Conservation (phyloP, 2,113 vertebrate genomes). For the Stictonetta naevosa region DNA sequence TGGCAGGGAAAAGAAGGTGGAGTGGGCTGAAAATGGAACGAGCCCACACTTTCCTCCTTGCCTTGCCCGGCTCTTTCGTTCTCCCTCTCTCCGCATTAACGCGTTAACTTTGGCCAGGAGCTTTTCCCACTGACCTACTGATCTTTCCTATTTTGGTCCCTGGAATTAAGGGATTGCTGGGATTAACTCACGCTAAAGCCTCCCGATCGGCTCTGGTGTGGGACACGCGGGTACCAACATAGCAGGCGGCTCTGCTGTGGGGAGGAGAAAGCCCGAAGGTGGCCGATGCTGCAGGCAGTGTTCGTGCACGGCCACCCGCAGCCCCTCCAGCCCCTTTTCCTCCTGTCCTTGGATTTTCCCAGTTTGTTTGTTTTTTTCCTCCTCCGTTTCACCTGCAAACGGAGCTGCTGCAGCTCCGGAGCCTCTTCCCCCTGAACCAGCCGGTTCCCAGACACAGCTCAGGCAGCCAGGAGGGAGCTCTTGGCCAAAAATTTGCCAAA, state of each 20-base stretch:
- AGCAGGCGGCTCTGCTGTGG: neutral
- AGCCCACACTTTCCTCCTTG: neutral
- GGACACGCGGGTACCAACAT: constrained; percentile 36
- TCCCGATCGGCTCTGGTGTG: neutral
- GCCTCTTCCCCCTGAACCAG: neutral
- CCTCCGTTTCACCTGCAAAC: neutral
- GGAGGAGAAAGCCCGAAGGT: neutral
- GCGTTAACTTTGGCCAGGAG: constrained; percentile 39
- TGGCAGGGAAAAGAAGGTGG: neutral
- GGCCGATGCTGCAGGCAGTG: neutral
- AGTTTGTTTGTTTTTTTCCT: neutral
- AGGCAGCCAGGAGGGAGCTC: neutral
- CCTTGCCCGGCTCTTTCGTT: neutral
- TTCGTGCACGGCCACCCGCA: neutral
- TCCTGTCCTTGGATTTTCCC: neutral
- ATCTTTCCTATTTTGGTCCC: constrained; percentile 69
- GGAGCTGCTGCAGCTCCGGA: neutral
- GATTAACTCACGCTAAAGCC: constrained; percentile 62
- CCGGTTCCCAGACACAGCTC: rapidly evolving
- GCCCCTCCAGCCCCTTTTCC: neutral
- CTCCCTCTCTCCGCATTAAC: neutral
- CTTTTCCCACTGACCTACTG: constrained; percentile 74
- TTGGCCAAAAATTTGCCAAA: neutral
- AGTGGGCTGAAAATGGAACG: neutral
- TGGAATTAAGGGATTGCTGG: constrained; percentile 68